Conservation (phyloP, 2,888 invertebrate species). For the Cosmia trapezina region DNA sequence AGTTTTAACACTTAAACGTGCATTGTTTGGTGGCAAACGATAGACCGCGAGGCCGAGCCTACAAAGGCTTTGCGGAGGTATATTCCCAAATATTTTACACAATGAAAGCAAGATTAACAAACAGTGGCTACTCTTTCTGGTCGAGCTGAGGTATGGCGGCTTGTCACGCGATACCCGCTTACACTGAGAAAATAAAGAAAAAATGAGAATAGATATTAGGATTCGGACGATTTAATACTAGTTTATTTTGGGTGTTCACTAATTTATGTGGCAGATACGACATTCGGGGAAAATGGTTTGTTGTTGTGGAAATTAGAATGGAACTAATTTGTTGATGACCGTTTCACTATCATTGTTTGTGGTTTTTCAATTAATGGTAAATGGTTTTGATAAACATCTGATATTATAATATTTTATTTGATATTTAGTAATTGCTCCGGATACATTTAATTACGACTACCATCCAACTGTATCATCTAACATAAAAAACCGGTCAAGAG, state of each 20-base stretch:
- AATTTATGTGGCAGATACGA: conserved; percentile 63
- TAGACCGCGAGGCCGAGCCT: conserved; percentile 62
- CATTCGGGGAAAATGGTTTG: conserved; percentile 47
- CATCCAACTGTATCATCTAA: too few relatives aligned
- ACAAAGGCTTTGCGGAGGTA: conserved; percentile 67
- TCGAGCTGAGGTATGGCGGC: conserved; percentile 78
- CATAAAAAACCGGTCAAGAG: too few relatives aligned
- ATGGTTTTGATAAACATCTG: conserved; percentile 5
- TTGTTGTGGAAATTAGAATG: conserved; percentile 39
- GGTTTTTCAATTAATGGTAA: conserved; percentile 19
- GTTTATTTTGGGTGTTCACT: conserved; percentile 56
- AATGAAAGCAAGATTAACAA: conserved; percentile 87
- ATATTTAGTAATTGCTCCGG: background rate
- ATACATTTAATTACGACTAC: background rate
- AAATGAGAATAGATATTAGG: conserved; percentile 67
- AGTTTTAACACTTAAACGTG: conserved; percentile 66
- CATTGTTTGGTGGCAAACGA: conserved; percentile 65
- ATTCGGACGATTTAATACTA: conserved; percentile 66
- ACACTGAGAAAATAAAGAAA: conserved; percentile 65
- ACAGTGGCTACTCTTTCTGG: conserved; percentile 84
- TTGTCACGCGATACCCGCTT: conserved; percentile 81
- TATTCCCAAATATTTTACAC: conserved; percentile 82
- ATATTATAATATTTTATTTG: conserved; percentile 5
- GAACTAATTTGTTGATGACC: conserved; percentile 30
- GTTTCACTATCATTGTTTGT: conserved; percentile 23